Conservation (phyloP, 2,888 invertebrate species). For the Phragmatobia fuliginosa region DNA sequence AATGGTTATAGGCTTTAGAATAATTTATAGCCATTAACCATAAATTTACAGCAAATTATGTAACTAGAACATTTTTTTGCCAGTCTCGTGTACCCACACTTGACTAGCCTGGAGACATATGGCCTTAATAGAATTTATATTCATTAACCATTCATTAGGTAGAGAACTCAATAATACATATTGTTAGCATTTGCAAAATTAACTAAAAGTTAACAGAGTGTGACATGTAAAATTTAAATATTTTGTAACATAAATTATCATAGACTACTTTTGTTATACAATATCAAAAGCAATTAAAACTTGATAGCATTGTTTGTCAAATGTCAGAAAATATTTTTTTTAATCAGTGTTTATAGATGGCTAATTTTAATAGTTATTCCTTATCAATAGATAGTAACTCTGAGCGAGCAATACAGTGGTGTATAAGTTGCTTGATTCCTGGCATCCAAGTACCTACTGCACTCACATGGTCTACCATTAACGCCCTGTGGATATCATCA, state of each 20-base stretch:
- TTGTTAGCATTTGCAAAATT: neutral
- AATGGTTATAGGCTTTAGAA: no score
- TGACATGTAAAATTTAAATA: neutral
- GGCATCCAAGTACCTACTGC: constrained; percentile 88
- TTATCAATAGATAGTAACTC: constrained; percentile 79
- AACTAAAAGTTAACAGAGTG: neutral
- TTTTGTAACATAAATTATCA: neutral
- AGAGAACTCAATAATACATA: no score
- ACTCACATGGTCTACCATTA: constrained; percentile 87
- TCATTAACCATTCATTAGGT: no score
- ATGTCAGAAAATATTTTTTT: no score
- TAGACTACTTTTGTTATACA: neutral
- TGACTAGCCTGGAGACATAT: no score
- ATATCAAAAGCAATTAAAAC: neutral
- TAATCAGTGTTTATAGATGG: neutral
- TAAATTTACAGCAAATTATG: no score
- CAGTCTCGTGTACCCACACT: no score
- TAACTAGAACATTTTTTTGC: no score
- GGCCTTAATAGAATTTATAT: no score
- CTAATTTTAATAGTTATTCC: constrained; percentile 47
- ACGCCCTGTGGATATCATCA: constrained; percentile 85
- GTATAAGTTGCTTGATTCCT: constrained; percentile 87
- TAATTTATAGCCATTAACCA: neutral
- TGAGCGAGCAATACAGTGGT: constrained; percentile 76
- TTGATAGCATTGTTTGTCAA: no score